Evolutionary conservation across 2,113 vertebrate species (phyloP), one percentile per base, ranked within the genome.

Genomic region (Pycnonotus jocosus): DNA sequence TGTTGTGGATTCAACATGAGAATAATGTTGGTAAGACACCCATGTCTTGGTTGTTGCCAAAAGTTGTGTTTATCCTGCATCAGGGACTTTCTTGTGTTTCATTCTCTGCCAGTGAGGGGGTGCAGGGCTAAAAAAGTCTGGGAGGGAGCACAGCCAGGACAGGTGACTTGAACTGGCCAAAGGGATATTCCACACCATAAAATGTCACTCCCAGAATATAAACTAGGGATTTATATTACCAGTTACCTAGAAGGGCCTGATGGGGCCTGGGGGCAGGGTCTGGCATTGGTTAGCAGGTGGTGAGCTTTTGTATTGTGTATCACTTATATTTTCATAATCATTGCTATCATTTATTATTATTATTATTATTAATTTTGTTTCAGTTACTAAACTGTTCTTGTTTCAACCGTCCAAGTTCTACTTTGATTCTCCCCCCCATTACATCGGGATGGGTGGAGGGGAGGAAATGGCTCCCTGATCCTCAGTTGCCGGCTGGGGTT

Each of bases 221-320:
- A 61, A 62, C 15, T 37, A 22, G 15, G 15, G 8, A 47, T 58
- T 68, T 58, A 11, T 25, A 76, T 17, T 42, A 48, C 30, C 35
- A 82, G 14, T 40, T 62, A 54, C 22, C 31, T 25, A 56, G 62
- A 83, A 42, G 25, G 56, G 35, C 8, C n/a, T 76, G n/a, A 61
- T 13, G 0, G 1, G 30, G n/a, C 27, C 18, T 35, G 15, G 6
- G 47, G 25, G 7, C 25, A 61, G 47, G 18, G 31, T 42, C 56
- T 42, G 27, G 48, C 42, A 69, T 1, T 37, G 31, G 22, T 70
- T 35, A 56, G 22, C 15, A 48, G 27, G 42, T 37, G 35, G 42
- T 62, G 48, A 70, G 64, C 10, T 42, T 35, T 28, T 61, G 17
- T 54, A 69, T 22, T 76, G 31, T 56, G 30, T 15, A 35, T 42